Base-by-base conservation (phyloP, 2,888 invertebrate species). In the Falcaria lacertinaria region DNA sequence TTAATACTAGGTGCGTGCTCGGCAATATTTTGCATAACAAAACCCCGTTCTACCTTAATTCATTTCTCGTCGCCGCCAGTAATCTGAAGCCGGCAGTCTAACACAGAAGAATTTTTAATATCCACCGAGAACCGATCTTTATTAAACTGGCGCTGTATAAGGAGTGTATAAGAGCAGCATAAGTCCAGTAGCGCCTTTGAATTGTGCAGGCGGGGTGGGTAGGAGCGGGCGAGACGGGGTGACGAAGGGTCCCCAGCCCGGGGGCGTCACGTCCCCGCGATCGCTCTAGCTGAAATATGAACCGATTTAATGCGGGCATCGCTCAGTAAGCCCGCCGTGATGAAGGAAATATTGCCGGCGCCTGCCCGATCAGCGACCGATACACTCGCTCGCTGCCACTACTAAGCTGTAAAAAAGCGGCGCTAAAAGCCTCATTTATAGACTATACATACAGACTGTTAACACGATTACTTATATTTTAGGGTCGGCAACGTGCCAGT, bases 31-130 rank as follows among this genome's bases (percentile, higher is more conserved):
- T 59, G 67, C 71, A 69, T 69, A 74, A 74, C 70, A 70, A 65
- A 64, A 62, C 61, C 63, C 62, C 48, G 38, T 37, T 37, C 37
- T 16, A 52, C 62, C 57, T 67, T 69, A 71, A 70, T 67, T 67
- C 65, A 55, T 60, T 59, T 54, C 52, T 57, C 55, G 42, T 42
- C 45, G 42, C 45, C 45, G 42, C 45, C 37, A 45, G 62, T 69
- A 66, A 73, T 70, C 71, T 60, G 52, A 41, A 45, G 47, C 43
- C 25, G 42, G 47, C 63, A 64, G 61, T 58, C 61, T 62, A 64
- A 64, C 65, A 58, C 63, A 60, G 67, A 75, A 70, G 78, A 79
- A 80, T 85, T 86, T 77, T 86, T 86, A 84, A 85, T 85, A 86
- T 80, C 68, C 64, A 63, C 69, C 65, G 55, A 57, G 46, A 64